Percentiles rank a stretch among this genome's conserved stretches.
Evolutionary conservation across 1,140 invertebrate species (phyloP).

Genomic region (Drosophila hydei): DNA sequence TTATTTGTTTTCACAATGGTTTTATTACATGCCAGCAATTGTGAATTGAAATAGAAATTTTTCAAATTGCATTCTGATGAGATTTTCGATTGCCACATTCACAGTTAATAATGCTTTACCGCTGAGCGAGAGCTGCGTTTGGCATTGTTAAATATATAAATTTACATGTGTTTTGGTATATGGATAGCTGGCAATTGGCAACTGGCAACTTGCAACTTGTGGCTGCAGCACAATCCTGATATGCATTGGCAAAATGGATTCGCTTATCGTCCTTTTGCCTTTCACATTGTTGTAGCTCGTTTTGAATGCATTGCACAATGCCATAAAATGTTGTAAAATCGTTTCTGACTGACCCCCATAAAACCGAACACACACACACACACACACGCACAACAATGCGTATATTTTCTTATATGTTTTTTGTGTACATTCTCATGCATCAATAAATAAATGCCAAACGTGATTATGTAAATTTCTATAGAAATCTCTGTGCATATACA

Average conservation of each 20-base stretch:
- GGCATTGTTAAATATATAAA: background rate
- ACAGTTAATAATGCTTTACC: background rate
- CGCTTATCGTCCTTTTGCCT: slow-evolving; percentile 24
- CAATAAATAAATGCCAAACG: slow-evolving; percentile 82
- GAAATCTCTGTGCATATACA: slow-evolving; percentile 51
- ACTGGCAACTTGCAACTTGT: slow-evolving; percentile 29
- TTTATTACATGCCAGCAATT: background rate
- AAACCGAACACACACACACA: slow-evolving; percentile 23
- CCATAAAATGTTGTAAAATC: slow-evolving; percentile 80
- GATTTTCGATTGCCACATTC: slow-evolving; percentile 1
- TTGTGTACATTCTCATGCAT: slow-evolving; percentile 55
- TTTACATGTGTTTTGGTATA: background rate
- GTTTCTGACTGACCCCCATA: slow-evolving; percentile 69
- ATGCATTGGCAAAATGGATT: background rate
- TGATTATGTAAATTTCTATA: slow-evolving; percentile 80
- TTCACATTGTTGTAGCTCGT: slow-evolving; percentile 48
- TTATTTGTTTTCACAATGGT: background rate
- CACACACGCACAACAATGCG: slow-evolving; percentile 29
- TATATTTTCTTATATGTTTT: slow-evolving; percentile 49
- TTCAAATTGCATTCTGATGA: slow-evolving; percentile 1
- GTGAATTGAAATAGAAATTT: background rate
- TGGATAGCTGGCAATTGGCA: slow-evolving; percentile 2
- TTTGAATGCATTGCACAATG: slow-evolving; percentile 71
- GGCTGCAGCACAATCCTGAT: slow-evolving; percentile 27
- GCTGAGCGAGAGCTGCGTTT: background rate